Evolutionary conservation across 2,113 vertebrate genomes (phyloP).

Genomic region (Gasterosteus nipponicus): DNA sequence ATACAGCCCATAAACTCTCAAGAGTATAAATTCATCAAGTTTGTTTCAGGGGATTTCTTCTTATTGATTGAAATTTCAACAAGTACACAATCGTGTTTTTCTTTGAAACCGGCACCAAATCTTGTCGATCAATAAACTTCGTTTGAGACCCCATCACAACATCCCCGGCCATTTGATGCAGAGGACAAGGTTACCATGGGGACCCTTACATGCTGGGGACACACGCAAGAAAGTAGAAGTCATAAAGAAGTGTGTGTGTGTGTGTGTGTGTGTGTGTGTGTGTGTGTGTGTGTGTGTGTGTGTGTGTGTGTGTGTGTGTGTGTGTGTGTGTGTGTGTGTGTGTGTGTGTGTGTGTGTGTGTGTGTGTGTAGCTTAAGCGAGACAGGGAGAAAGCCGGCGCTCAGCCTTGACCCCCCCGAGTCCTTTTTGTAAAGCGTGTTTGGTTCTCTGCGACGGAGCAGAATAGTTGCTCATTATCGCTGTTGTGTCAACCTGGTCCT

Average conservation of each 20-base stretch:
- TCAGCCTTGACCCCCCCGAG: slow-evolving; percentile 66
- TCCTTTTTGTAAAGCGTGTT: slow-evolving; percentile 60
- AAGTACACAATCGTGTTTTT: slow-evolving; percentile 46
- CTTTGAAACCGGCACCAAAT: slow-evolving; percentile 67
- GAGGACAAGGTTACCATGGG: slow-evolving; percentile 67
- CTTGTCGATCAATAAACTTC: slow-evolving; percentile 68
- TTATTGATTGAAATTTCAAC: slow-evolving; percentile 49
- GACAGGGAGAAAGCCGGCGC: slow-evolving; percentile 21
- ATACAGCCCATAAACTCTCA: slow-evolving; percentile 48
- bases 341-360: not conserved
- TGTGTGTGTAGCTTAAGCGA: slow-evolving; percentile 10
- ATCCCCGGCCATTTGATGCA: slow-evolving; percentile 46
- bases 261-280: not conserved
- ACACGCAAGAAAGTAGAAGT: slow-evolving; percentile 37
- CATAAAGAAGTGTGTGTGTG: slow-evolving; percentile 36
- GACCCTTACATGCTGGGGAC: slow-evolving; percentile 57
- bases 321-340: slow-evolving; percentile 3
- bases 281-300: not conserved
- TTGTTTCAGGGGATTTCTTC: slow-evolving; percentile 55
- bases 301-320: slow-evolving; percentile 1
- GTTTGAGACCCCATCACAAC: slow-evolving; percentile 54
- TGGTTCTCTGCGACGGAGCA: slow-evolving; percentile 50
- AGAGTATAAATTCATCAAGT: slow-evolving; percentile 49
- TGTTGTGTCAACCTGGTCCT: slow-evolving; percentile 54
- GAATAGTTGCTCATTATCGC: slow-evolving; percentile 70